phyloP scores from a whole-genome alignment of 2,113 vertebrate genomes.

The Anolis carolinensis region DNA sequence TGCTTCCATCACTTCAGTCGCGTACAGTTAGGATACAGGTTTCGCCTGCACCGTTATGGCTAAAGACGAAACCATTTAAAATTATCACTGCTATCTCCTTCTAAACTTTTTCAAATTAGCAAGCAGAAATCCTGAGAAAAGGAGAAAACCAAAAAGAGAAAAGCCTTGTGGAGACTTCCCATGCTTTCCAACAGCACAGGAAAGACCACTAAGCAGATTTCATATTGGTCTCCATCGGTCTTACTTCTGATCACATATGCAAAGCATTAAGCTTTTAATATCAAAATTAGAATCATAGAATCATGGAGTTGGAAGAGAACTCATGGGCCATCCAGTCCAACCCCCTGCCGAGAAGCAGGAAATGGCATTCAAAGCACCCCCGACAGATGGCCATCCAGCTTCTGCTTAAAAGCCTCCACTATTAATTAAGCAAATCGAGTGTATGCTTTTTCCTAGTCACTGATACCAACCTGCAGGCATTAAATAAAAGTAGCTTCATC shows the following conservation, averaged over 20 bases:
- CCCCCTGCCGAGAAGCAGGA: too few species aligned
- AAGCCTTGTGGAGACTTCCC: not conserved
- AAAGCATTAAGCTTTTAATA: not conserved
- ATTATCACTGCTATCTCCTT: not conserved
- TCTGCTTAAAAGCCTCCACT: too few species aligned
- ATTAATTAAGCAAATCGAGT: not conserved
- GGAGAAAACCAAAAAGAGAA: not conserved
- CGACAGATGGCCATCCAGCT: too few species aligned
- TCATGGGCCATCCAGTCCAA: too few species aligned
- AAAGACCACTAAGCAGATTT: not conserved
- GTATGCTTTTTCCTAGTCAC: not conserved
- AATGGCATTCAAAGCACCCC: too few species aligned
- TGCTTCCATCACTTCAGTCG: not conserved
- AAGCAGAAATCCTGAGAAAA: not conserved
- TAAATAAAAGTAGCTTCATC: slow-evolving; percentile 80
- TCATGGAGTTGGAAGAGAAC: too few species aligned
- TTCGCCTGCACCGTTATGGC: not conserved
- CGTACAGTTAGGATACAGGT: not conserved
- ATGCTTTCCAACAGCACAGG: not conserved
- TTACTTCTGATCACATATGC: not conserved
- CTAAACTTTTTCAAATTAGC: slow-evolving; percentile 14
- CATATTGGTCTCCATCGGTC: not conserved
- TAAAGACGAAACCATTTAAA: not conserved
- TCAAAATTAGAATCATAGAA: too few species aligned
- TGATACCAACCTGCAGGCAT: slow-evolving; percentile 83